These are phyloP conservation scores for Drosophila cognata DNA, from an alignment of 2,888 invertebrate genomes.

Conservation along the genomic window DNA sequence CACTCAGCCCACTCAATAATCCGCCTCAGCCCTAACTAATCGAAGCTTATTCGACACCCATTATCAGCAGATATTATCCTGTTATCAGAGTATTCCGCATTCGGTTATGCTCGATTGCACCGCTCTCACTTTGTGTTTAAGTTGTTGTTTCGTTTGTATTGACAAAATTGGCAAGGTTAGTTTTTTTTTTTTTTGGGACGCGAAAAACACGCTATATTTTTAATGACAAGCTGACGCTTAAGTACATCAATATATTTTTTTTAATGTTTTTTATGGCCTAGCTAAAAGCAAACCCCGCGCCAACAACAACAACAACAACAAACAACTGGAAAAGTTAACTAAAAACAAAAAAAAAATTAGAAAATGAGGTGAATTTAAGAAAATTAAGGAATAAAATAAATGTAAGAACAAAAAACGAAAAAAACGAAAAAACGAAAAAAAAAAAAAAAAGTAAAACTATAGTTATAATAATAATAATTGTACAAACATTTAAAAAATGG, in stretches of 20 bases:
- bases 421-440: not conserved
- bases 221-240: conserved; percentile 18
- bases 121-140: not conserved
- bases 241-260: conserved; percentile 21
- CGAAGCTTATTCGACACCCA: not conserved
- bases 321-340: not conserved
- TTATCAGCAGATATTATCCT: not conserved
- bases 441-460: conserved; percentile 8
- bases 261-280: conserved; percentile 36
- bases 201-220: conserved; percentile 30
- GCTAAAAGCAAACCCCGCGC: conserved; percentile 2
- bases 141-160: conserved; percentile 9
- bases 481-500: conserved; percentile 69
- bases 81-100: not conserved
- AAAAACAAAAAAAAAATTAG: not conserved
- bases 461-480: conserved; percentile 29
- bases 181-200: conserved; percentile 5
- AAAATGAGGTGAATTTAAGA: not conserved
- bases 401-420: not conserved
- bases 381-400: not conserved
- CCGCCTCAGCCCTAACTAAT: not conserved
- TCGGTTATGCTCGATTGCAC: not conserved
- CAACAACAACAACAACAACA: conserved; percentile 22
- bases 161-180: conserved; percentile 44
- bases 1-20: not conserved